phyloP scores from a whole-genome alignment of 2,113 vertebrate species.

The Gallinago media region DNA sequence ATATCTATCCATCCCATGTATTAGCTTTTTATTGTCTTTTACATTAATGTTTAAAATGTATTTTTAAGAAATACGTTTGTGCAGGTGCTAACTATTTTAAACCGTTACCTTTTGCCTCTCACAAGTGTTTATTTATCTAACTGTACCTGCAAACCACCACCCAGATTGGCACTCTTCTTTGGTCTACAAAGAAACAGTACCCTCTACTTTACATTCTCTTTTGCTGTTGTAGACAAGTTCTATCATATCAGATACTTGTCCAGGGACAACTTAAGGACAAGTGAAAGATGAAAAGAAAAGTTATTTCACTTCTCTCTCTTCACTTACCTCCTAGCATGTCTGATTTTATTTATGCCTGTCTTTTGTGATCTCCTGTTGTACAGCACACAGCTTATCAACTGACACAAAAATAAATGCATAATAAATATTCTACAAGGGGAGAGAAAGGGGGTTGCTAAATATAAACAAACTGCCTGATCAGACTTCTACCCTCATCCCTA shows the following conservation, averaged over 20 bases:
- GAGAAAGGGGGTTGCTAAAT: conserved; percentile 33
- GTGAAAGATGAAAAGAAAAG: conserved; percentile 24
- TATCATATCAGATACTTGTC: background rate
- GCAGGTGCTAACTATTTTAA: background rate
- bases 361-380: background rate
- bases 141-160: background rate
- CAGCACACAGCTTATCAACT: background rate
- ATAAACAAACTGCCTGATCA: conserved; percentile 27
- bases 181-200: background rate
- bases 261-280: background rate
- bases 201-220: background rate
- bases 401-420: conserved; percentile 36
- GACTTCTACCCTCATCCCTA: background rate
- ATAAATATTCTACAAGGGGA: conserved; percentile 1
- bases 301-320: conserved; percentile 2
- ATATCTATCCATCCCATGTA: background rate
- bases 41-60: background rate
- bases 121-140: background rate
- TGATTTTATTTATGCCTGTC: conserved; percentile 15
- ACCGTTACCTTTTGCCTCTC: background rate
- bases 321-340: background rate
- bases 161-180: background rate
- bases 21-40: background rate
- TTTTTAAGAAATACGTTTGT: background rate
- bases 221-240: background rate